Base-by-base conservation (phyloP, 1,140 invertebrate genomes). In the Brachionus calyciflorus region DNA sequence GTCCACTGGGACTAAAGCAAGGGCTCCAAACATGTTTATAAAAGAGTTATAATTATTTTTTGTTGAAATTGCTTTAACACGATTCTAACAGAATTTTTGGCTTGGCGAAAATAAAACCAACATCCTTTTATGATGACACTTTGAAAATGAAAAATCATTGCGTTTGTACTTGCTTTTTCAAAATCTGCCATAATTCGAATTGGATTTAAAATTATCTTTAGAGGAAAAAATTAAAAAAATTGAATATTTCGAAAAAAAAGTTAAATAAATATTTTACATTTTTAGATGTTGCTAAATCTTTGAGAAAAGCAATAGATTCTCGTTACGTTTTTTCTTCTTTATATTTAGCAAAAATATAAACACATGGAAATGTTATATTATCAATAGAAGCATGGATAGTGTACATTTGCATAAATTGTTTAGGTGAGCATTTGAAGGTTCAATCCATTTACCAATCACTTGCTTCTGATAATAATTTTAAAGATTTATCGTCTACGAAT, bases 401-500 rank as follows among this genome's bases (percentile, higher is more conserved):
- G 28, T 57, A 57, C 28, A 57, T 57, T 57, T 57, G 53, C 53
- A 57, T 57, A 30, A 57, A 57, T 57, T 57, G 53, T n/a, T n/a
- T n/a, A n/a, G n/a, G n/a, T n/a, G n/a, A n/a, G n/a, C n/a, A n/a
- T 57, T 57, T 57, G 53, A 57, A 57, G 14, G 53, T 57, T 57
- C 53, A 21, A 57, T 57, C 21, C 53, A 57, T 57, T 28, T 28
- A 57, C 53, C 21, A 57, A 17, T 51, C 49, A 24, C 19, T 24
- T 7, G 46, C 14, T 48, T 48, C 46, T 48, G 46, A 48, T 48
- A 48, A 48, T n/a, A 48, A n/a, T 48, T 48, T 17, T 12, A 48
- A 48, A n/a, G 46, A 12, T 4, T 3, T 17, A 17, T 48, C 46
- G 46, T 48, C 46, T n/a, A 48, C 46, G 19, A 48, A 48, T n/a